Base-by-base conservation (phyloP, 1,140 invertebrate genomes). In the Trialeurodes vaporariorum region DNA sequence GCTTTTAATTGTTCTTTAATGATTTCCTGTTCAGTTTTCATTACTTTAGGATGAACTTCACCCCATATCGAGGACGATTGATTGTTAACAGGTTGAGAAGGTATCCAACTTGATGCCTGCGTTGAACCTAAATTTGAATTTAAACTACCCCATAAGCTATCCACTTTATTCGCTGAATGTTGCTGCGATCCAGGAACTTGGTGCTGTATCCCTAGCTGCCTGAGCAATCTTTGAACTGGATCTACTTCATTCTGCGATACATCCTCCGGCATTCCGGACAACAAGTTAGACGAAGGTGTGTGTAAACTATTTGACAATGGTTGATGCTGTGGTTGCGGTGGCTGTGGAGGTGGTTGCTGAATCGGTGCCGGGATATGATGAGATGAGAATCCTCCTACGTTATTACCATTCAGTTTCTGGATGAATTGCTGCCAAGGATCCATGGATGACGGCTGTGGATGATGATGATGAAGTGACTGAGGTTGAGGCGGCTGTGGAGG, bases 1-100 rank as follows among this genome's bases (percentile, higher is more conserved):
- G 81, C 79, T 67, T 76, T 79, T 69, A 77, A 70, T 66, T 82
- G 80, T 72, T 83, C 82, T 68, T 82, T 80, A 72, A 81, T 69
- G 73, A 82, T 80, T 73, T 83, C 80, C 66, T 82, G 78, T 70
- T 83, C 81, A 70, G 80, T 81, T 76, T 82, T 82, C 72, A 82
- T 81, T 69, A 79, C 79, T 68, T 76, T 74, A 17, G 79, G 73
- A 66, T 79, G 75, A 67, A 78, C 76, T 21, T 72, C 67, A 67
- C 66, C 63, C 68, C 70, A 70, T 1, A 65, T 59, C 2, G 63
- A 34, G 24, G 40, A 65, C 11, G 65, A 59, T 2, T 58, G 34
- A 13, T 22, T 59, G 25, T 24, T 49, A 1, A 58, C 21, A 65
- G 11, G 25, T 25, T 59, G 40, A 11, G 64, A 27, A 22, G 64